Conservation (phyloP, 2,113 vertebrate genomes). For the Pituophis catenifer region DNA sequence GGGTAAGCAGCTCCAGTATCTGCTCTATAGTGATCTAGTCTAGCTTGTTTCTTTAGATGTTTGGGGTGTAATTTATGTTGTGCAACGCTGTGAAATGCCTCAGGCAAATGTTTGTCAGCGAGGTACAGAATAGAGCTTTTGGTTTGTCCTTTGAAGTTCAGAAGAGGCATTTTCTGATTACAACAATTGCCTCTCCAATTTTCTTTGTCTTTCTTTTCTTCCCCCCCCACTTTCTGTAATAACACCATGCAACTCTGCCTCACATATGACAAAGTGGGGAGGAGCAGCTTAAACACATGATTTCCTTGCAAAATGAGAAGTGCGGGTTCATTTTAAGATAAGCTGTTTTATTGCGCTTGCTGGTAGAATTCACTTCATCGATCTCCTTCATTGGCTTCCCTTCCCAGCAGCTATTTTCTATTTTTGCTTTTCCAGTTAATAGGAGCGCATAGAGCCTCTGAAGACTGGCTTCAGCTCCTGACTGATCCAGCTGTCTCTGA, state of each 20-base stretch:
- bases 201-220: not conserved
- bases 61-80: conserved; percentile 19
- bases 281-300: conserved; percentile 35
- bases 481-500: not conserved
- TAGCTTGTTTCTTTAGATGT: conserved; percentile 19
- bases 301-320: conserved; percentile 36
- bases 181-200: conserved; percentile 51
- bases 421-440: conserved; percentile 38
- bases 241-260: conserved; percentile 26
- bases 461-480: not conserved
- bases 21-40: not conserved
- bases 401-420: conserved; percentile 19
- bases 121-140: conserved; percentile 29
- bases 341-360: conserved; percentile 26
- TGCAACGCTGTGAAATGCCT: conserved; percentile 9
- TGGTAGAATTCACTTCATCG: conserved; percentile 41
- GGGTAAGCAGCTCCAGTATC: accelerated
- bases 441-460: not conserved
- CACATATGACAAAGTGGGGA: too few species aligned
- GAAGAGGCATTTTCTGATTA: conserved; percentile 64
- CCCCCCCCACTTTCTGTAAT: conserved; percentile 32
- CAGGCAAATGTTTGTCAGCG: conserved; percentile 28
- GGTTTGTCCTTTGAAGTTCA: conserved; percentile 53
- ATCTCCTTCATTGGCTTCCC: conserved; percentile 2
- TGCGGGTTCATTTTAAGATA: conserved; percentile 30